phyloP scores from a whole-genome alignment of 30 jellyfish, hydroid and myxozoan species.

The Haliclystus octoradiatus region DNA sequence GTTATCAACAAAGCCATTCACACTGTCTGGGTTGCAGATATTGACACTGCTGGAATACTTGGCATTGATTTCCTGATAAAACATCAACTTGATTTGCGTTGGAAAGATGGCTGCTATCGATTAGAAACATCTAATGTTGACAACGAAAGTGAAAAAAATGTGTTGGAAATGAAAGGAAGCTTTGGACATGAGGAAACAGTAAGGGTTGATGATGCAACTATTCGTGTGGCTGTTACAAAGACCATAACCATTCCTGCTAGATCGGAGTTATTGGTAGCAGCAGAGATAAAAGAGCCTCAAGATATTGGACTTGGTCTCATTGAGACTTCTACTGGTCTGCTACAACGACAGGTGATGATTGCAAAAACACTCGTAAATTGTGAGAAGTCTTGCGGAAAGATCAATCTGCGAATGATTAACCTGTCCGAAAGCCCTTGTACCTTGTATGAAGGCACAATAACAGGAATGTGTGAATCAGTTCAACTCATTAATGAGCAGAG shows the following conservation, averaged over 20 bases:
- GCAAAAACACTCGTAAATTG: neutral
- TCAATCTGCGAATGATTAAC: neutral
- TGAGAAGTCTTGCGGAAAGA: neutral
- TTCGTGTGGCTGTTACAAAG: neutral
- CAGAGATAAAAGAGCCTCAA: neutral
- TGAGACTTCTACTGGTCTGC: neutral
- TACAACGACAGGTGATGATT: neutral
- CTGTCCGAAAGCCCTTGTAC: neutral
- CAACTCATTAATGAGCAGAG: neutral
- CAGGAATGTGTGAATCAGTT: neutral
- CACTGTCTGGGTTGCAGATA: constrained; percentile 1
- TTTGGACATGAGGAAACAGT: neutral
- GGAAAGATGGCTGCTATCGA: neutral
- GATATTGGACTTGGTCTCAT: too few relatives aligned
- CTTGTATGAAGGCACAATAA: neutral
- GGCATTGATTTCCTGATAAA: neutral
- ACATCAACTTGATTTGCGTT: neutral
- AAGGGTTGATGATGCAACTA: neutral
- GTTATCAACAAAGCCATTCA: neutral
- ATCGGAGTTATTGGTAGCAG: neutral
- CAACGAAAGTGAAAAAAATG: too few relatives aligned
- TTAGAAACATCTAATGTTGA: too few relatives aligned
- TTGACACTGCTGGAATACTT: neutral
- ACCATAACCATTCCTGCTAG: neutral
- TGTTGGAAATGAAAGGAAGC: too few relatives aligned